These are phyloP conservation scores for Origma solitaria DNA, from an alignment of 2,113 vertebrate species.

Conservation along the genomic window DNA sequence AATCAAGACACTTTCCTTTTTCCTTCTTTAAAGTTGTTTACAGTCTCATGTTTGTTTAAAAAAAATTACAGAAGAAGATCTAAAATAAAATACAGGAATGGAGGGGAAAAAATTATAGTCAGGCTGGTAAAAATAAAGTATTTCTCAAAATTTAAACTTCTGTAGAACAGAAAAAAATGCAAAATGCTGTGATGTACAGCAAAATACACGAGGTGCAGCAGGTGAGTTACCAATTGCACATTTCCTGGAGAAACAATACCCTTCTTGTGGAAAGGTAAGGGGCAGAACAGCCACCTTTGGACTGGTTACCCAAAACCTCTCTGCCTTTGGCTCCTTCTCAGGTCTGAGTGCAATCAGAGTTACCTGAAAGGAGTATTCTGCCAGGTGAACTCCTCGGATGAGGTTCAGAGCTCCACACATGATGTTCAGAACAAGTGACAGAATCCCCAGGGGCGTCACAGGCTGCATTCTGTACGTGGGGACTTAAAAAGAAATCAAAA, in stretches of 20 bases:
- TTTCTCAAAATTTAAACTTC: background rate
- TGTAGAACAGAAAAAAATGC: background rate
- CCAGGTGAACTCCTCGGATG: slow-evolving; percentile 90
- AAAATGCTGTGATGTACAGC: background rate
- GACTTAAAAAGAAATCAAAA: slow-evolving; percentile 51
- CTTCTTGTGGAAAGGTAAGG: background rate
- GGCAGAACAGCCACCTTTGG: background rate
- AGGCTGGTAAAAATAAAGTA: background rate
- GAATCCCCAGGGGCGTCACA: slow-evolving; percentile 84
- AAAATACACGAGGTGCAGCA: background rate
- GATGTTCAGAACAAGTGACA: slow-evolving; percentile 93
- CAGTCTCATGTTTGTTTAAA: background rate
- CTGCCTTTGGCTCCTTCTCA: background rate
- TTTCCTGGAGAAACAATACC: background rate
- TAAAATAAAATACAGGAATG: background rate
- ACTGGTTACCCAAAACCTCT: background rate
- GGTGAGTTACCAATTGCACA: background rate
- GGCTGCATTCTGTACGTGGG: slow-evolving; percentile 81
- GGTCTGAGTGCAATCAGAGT: background rate
- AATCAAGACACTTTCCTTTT: background rate
- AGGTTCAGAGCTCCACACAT: slow-evolving; percentile 93
- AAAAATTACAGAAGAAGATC: background rate
- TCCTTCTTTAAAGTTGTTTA: background rate
- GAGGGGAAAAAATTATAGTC: background rate
- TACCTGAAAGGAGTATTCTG: slow-evolving; percentile 92